Conservation (phyloP, 1,140 invertebrate genomes). For the Hylaeus anthracinus region DNA sequence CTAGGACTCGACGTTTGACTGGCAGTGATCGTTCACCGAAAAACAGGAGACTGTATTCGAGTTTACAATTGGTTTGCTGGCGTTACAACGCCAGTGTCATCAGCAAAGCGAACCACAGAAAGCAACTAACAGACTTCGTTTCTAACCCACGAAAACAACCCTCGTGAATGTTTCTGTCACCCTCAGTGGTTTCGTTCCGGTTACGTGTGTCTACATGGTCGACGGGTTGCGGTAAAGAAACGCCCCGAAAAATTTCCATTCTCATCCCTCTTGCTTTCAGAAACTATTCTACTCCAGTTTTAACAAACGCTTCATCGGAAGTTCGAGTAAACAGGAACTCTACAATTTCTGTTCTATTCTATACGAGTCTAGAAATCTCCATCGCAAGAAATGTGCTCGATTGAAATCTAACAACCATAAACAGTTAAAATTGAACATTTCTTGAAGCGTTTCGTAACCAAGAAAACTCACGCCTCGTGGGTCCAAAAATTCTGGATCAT, state of each 20-base stretch:
- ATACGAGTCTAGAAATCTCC: too few relatives aligned
- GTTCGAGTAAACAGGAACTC: too few relatives aligned
- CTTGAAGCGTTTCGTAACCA: too few relatives aligned
- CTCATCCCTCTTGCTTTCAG: too few relatives aligned
- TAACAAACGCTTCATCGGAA: not conserved
- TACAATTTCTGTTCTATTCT: too few relatives aligned
- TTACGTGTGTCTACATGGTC: slow-evolving; percentile 28
- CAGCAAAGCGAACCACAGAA: slow-evolving; percentile 39
- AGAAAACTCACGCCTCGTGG: not conserved
- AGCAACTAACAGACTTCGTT: slow-evolving; percentile 52
- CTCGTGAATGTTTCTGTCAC: slow-evolving; percentile 59
- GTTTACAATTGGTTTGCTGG: not conserved
- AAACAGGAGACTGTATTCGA: not conserved
- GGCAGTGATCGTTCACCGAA: not conserved
- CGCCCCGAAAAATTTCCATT: slow-evolving; percentile 27
- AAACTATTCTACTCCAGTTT: not conserved
- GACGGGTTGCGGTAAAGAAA: not conserved
- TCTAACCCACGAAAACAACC: slow-evolving; percentile 49
- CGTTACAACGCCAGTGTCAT: slow-evolving; percentile 30
- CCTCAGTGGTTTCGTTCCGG: slow-evolving; percentile 45
- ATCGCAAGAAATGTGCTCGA: too few relatives aligned
- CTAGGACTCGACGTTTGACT: not conserved
- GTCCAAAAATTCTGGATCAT: not conserved
- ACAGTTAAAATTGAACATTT: too few relatives aligned
- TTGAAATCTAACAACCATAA: too few relatives aligned